phyloP scores from a whole-genome alignment of 1,140 invertebrate genomes.

The Melipona quadrifasciata region DNA sequence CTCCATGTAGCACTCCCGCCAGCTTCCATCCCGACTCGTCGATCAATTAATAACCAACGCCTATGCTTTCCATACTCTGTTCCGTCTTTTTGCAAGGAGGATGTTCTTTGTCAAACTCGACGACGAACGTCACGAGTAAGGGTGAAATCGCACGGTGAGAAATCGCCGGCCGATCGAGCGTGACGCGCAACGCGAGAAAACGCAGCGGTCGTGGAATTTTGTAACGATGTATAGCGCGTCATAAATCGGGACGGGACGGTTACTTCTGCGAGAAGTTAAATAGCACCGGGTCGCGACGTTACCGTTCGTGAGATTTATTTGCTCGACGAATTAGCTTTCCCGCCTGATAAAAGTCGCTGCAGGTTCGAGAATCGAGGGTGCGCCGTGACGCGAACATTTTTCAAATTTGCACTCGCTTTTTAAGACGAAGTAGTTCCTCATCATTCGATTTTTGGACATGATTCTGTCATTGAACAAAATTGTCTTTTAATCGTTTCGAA shows the following conservation, averaged over 20 bases:
- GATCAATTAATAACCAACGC: conserved; percentile 29
- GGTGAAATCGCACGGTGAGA: not conserved
- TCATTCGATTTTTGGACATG: too few relatives aligned
- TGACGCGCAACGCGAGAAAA: not conserved
- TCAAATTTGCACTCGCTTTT: too few relatives aligned
- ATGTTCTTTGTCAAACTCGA: not conserved
- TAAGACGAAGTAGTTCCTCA: too few relatives aligned
- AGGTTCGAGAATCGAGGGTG: not conserved
- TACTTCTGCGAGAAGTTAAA: conserved; percentile 4
- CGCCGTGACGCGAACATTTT: too few relatives aligned
- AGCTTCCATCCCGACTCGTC: not conserved
- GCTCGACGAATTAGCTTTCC: not conserved
- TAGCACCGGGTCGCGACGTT: not conserved
- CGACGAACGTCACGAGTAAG: too few relatives aligned
- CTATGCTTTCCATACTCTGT: not conserved
- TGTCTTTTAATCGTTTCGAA: too few relatives aligned
- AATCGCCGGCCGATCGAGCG: not conserved
- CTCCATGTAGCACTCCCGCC: conserved; percentile 1
- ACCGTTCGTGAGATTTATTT: not conserved
- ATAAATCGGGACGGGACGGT: not conserved
- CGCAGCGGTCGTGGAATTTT: not conserved
- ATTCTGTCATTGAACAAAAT: too few relatives aligned
- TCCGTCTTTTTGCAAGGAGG: not conserved
- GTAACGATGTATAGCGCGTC: not conserved
- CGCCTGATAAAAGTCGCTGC: not conserved